These are phyloP conservation scores for Drosophila sproati DNA, from an alignment of 1,140 invertebrate genomes.

Conservation along the genomic window DNA sequence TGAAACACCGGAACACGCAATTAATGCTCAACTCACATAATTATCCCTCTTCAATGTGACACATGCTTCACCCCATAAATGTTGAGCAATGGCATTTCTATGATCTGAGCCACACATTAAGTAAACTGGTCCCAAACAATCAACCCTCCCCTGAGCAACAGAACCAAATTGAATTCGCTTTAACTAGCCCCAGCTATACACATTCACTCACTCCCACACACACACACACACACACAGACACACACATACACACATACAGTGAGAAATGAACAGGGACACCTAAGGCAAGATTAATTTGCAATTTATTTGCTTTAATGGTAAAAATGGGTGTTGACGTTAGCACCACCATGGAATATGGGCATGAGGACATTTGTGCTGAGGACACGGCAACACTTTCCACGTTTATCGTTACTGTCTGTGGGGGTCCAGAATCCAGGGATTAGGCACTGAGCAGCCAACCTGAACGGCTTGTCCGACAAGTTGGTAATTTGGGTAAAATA, in stretches of 20 bases:
- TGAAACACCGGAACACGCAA: constrained; percentile 24
- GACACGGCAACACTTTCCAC: constrained; percentile 59
- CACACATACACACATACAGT: constrained; percentile 6
- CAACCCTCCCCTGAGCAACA: constrained; percentile 16
- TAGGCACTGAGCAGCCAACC: constrained; percentile 1
- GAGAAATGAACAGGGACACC: constrained; percentile 42
- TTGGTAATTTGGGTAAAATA: constrained; percentile 56
- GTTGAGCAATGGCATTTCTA: constrained; percentile 14
- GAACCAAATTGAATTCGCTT: constrained; percentile 58
- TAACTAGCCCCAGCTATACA: constrained; percentile 31
- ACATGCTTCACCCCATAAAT: constrained; percentile 5
- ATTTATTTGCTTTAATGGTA: constrained; percentile 78
- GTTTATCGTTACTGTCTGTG: constrained; percentile 5
- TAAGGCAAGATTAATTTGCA: constrained; percentile 79
- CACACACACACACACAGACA: constrained; percentile 14
- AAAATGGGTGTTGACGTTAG: constrained; percentile 23
- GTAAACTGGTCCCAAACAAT: constrained; percentile 17
- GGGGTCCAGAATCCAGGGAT: constrained; percentile 10
- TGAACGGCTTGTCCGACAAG: constrained; percentile 35
- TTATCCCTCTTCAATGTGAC: constrained; percentile 33
- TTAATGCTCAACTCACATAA: constrained; percentile 37
- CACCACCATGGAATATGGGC: neutral
- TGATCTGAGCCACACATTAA: constrained; percentile 20
- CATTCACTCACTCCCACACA: neutral
- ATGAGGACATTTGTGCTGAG: neutral